Evolutionary conservation across 2,888 invertebrate genomes (phyloP), one percentile per base, ranked within the genome.

Genomic region (Nephrotoma appendiculata): DNA sequence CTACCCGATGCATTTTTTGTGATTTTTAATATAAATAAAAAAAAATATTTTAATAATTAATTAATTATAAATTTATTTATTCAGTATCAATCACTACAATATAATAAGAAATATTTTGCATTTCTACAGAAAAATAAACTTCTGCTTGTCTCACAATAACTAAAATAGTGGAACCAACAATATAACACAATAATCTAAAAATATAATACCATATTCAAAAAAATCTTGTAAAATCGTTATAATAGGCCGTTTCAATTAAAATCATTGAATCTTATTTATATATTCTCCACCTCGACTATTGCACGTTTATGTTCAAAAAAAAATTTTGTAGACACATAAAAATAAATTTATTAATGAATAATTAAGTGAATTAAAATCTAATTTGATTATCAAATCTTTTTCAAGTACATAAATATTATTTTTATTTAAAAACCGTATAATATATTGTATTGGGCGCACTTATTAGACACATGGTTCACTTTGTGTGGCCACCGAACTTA

Each of bases 401-500:
- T 71, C 19, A 71, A 71, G 71, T 71, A 71, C 71, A 71, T 71
- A 71, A 71, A 71, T 71, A 71, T 31, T 71, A 7, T 19, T 15
- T 52, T 52, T 52, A 52, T 52, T 31, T 31, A 31, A 71, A 71
- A 71, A 71, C 71, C 31, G 31, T 3, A 71, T 2, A 71, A 71
- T 71, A 31, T 31, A 52, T 15, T 15, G 6, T 11, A 52, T 15
- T 15, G 2, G 5, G n/a, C 52, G 44, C 31, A 31, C 71, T 5
- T 71, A 71, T 71, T 71, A 71, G 71, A n/a, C 71, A 71, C 71
- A 71, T 31, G 71, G 71, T 19, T 71, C 71, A 71, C 71, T 31
- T 71, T 71, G 31, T 71, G 71, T 31, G 31, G 9, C 71, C 31
- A 71, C 71, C 7, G 90, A 89, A 87, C 89, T 90, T 89, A 91